Evolutionary conservation across 2,113 vertebrate genomes (phyloP).

Genomic region (Hippocampus barbouri): DNA sequence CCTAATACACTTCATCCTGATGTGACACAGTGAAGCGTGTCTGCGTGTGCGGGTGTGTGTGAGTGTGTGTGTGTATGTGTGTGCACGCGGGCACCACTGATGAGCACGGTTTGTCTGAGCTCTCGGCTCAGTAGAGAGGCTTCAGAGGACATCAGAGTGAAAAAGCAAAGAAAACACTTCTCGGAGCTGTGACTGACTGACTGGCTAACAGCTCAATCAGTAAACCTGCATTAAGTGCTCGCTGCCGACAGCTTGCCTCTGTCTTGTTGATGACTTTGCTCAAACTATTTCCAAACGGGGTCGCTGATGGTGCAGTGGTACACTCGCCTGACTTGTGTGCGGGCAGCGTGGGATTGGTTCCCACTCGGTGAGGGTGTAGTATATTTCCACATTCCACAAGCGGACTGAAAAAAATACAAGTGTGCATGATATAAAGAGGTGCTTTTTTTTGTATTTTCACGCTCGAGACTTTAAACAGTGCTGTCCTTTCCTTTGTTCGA

Average conservation of each 20-base stretch:
- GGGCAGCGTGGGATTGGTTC: too few species aligned
- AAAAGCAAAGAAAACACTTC: constrained; percentile 10
- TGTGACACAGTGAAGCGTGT: constrained; percentile 30
- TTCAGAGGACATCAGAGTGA: constrained; percentile 18
- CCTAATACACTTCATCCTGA: constrained; percentile 52
- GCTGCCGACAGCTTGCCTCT: constrained; percentile 40
- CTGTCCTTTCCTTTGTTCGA: too few species aligned
- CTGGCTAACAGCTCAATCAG: constrained; percentile 39
- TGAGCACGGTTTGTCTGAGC: constrained; percentile 17
- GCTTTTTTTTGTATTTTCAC: too few species aligned
- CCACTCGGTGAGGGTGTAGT: too few species aligned
- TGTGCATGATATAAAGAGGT: too few species aligned
- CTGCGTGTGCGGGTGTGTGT: constrained; percentile 3
- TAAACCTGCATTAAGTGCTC: constrained; percentile 49
- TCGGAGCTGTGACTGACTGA: constrained; percentile 20
- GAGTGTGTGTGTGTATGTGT: background rate
- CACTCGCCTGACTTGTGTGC: too few species aligned
- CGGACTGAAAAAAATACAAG: too few species aligned
- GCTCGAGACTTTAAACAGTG: too few species aligned
- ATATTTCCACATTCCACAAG: too few species aligned
- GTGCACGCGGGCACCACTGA: background rate
- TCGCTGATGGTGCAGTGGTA: too few species aligned
- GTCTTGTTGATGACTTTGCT: constrained; percentile 29
- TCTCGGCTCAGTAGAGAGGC: constrained; percentile 10
- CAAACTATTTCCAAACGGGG: constrained; percentile 17